A percentile compares a stretch with the other conserved stretches of the same genome.
Conservation (phyloP, 2,797 vertebrate genomes). For the Lacerta agilis region DNA sequence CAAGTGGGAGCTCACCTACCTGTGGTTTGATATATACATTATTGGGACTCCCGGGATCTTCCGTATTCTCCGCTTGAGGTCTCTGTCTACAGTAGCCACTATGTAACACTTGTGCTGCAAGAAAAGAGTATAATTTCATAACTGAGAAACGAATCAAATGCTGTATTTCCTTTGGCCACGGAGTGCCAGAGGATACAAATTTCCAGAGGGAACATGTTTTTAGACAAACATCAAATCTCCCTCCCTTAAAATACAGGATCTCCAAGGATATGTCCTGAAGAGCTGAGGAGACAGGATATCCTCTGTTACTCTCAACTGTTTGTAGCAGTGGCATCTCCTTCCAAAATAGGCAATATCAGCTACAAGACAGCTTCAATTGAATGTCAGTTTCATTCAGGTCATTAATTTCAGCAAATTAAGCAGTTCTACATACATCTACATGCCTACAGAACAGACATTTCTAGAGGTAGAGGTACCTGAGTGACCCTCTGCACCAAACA, state of each 20-base stretch:
- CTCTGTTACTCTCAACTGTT: background rate
- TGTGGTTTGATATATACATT: slow-evolving; percentile 98
- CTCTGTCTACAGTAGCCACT: slow-evolving; percentile 96
- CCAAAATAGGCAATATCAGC: background rate
- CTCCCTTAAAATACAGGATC: background rate
- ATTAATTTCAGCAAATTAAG: slow-evolving; percentile 18
- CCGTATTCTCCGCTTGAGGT: slow-evolving; percentile 93
- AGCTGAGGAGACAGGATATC: background rate
- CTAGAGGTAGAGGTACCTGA: slow-evolving; percentile 83
- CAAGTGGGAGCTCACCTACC: slow-evolving; percentile 76
- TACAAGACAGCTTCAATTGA: slow-evolving; percentile 8
- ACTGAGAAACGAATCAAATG: background rate
- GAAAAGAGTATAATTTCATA: background rate
- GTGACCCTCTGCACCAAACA: slow-evolving; percentile 96
- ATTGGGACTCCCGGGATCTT: slow-evolving; percentile 98
- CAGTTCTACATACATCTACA: background rate
- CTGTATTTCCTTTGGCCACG: background rate
- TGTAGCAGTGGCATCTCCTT: background rate
- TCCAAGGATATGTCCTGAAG: background rate
- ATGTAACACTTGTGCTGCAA: slow-evolving; percentile 98
- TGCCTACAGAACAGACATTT: slow-evolving; percentile 4
- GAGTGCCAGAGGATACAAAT: background rate
- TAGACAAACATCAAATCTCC: background rate
- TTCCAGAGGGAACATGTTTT: background rate
- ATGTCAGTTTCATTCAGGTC: slow-evolving; percentile 31